A percentile compares a stretch with the other conserved stretches of the same genome.
phyloP scores from a whole-genome alignment of 1,140 invertebrate species.

The Eurosta solidaginis region DNA sequence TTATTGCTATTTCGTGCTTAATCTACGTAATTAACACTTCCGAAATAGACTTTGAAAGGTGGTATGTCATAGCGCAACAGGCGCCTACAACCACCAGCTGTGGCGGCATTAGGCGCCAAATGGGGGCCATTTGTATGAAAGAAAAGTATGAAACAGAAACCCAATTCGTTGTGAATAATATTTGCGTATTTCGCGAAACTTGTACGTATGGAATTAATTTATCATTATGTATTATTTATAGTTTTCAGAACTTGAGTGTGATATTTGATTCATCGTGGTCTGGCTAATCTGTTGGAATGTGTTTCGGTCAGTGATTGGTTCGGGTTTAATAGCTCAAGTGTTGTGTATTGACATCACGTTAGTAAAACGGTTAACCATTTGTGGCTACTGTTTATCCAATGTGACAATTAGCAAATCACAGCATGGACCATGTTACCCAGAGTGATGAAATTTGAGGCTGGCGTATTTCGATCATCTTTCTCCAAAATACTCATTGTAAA shows the following conservation, averaged over 20 bases:
- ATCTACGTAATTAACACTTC: background rate
- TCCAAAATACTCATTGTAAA: too few relatives aligned
- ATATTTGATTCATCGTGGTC: background rate
- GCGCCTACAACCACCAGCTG: background rate
- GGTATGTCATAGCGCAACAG: background rate
- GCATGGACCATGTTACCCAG: too few relatives aligned
- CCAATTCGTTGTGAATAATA: background rate
- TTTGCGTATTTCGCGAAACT: background rate
- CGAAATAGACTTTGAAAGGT: background rate
- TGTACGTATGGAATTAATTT: too few relatives aligned
- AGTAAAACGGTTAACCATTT: too few relatives aligned
- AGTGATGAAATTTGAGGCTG: too few relatives aligned
- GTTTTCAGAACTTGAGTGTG: background rate
- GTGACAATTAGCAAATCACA: too few relatives aligned
- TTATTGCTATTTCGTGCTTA: slow-evolving; percentile 6
- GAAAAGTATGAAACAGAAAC: background rate
- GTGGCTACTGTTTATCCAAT: too few relatives aligned
- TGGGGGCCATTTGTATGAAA: background rate
- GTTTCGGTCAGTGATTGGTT: too few relatives aligned
- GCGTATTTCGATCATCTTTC: too few relatives aligned
- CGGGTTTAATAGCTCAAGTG: too few relatives aligned
- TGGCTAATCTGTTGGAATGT: too few relatives aligned
- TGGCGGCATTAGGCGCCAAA: background rate
- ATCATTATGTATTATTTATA: background rate
- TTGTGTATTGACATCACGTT: too few relatives aligned